Conservation (phyloP, 2,113 vertebrate genomes). For the Notechis scutatus region DNA sequence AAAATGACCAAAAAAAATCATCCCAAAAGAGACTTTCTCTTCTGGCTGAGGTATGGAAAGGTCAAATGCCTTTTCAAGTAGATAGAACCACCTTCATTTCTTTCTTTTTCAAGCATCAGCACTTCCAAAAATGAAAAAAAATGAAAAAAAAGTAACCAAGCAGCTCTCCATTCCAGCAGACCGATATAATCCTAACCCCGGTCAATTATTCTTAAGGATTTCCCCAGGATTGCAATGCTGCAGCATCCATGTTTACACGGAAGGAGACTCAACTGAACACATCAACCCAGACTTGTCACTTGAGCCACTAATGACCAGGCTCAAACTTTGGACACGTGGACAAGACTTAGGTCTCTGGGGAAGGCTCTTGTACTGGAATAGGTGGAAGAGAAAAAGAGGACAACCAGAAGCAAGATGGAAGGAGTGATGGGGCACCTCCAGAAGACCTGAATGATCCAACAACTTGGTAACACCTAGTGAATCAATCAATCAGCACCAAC, state of each 20-base stretch:
- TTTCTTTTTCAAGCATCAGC: neutral
- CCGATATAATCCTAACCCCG: neutral
- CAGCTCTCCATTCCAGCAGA: neutral
- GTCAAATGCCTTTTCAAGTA: neutral
- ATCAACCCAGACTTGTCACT: neutral
- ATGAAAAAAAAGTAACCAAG: neutral
- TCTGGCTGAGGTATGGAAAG: neutral
- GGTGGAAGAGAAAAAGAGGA: neutral
- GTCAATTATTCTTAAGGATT: neutral
- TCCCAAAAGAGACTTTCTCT: neutral
- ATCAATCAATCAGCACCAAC: neutral
- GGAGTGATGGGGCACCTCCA: neutral
- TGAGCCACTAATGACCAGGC: neutral
- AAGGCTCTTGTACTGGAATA: neutral
- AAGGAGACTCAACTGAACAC: neutral
- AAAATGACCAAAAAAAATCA: neutral
- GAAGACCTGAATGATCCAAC: neutral
- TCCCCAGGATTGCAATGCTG: neutral
- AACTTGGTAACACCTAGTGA: neutral
- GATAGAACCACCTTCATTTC: neutral
- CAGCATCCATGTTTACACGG: neutral
- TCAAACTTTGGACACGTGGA: neutral
- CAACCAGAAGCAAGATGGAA: neutral
- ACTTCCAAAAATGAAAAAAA: neutral
- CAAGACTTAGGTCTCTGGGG: neutral